phyloP scores from a whole-genome alignment of 2,888 invertebrate species.

The Euplagia quadripunctaria region DNA sequence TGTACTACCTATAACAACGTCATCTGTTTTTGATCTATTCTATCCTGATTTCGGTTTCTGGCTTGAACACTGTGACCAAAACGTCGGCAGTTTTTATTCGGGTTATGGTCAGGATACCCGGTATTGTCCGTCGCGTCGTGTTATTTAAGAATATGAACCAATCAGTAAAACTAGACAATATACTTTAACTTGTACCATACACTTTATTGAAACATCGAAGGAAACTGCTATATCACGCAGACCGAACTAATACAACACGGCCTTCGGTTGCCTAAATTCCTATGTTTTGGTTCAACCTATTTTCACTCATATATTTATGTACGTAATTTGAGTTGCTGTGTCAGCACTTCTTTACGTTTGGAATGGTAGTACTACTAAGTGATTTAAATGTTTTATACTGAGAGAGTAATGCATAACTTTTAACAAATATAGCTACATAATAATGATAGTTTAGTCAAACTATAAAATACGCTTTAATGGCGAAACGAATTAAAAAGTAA shows the following conservation, averaged over 20 bases:
- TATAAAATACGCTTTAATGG: too few species aligned
- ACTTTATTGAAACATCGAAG: constrained; percentile 42
- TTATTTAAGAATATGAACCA: not conserved
- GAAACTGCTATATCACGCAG: constrained; percentile 36
- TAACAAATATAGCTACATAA: not conserved
- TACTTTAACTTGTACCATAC: constrained; percentile 15
- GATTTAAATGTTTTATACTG: not conserved
- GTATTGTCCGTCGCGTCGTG: too few species aligned
- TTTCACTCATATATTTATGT: not conserved
- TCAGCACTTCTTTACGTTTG: constrained; percentile 6
- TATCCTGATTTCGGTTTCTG: too few species aligned
- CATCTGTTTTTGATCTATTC: too few species aligned
- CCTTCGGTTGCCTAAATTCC: constrained; percentile 16
- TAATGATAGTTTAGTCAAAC: too few species aligned
- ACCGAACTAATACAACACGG: constrained; percentile 17
- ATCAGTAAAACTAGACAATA: not conserved
- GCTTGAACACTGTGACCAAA: too few species aligned
- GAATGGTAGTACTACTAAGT: not conserved
- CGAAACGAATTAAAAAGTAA: too few species aligned
- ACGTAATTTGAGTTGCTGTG: constrained; percentile 9
- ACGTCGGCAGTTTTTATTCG: too few species aligned
- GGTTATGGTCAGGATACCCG: too few species aligned
- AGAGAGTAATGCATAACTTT: not conserved
- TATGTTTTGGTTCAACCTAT: constrained; percentile 14
- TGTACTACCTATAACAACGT: too few species aligned